Base-by-base conservation (phyloP, 2,888 invertebrate genomes). In the Amblyteles armatorius region DNA sequence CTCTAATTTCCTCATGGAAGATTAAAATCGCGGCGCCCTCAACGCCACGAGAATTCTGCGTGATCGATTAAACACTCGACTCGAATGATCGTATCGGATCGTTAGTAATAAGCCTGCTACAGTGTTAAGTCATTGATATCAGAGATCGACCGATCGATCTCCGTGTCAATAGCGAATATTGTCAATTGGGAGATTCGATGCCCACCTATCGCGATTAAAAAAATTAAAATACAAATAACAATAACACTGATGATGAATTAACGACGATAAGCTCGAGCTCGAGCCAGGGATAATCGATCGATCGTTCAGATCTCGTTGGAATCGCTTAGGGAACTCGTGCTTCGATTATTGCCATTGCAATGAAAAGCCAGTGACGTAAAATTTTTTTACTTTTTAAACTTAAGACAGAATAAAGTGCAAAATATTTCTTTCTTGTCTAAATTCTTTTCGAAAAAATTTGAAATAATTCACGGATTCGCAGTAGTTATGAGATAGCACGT, bases 21-120 rank as follows among this genome's bases (percentile, higher is more conserved):
- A 26, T 63, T 11, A n/a, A 40, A 69, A 4, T 50, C 22, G 36
- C 63, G 13, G 63, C 11, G 50, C 33, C 33, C 74, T 29, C n/a
- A 16, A 50, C 76, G 55, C n/a, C 63, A 79, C 40, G 74, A 63
- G 48, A 72, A 72, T n/a, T 11, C 22, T 26, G 40, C 69, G 74
- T 78, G 78, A 73, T 78, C 69, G 33, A 76, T 72, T n/a, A 36
- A 40, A 16, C 48, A 71, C 50, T 36, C n/a, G 50, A 71, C 40
- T 16, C 19, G 16, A 33, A 63, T 63, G 2, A 29, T 63, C 63
- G 29, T 29, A 16, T 29, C 29, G 63, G 16, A 48, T 63, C 63
- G 16, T 63, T 63, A 6, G 13, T 29, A n/a, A 63, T 33, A 63
- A 1, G 13, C 16, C 6, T 63, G 6, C 29, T 2, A 29, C 33